Evolutionary conservation across 2,888 invertebrate species (phyloP), one percentile per base, ranked within the genome.

Genomic region (Acronicta aceris): DNA sequence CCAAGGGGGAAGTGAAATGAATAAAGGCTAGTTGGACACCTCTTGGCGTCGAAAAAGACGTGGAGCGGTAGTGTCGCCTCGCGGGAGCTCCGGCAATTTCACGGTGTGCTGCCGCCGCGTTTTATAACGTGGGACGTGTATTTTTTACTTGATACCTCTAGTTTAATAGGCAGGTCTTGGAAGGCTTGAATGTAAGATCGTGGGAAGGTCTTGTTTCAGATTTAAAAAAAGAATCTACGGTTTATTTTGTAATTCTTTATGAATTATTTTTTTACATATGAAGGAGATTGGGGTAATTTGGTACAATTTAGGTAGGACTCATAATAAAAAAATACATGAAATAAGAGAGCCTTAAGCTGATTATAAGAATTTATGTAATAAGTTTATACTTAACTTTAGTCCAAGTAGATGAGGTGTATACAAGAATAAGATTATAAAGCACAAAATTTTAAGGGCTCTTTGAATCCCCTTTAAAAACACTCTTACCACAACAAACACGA

Each of bases 1-100:
- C 74, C 36, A 21, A 65, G 58, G 81, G 52, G 53, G 66, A 59
- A 62, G 65, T 54, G 76, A 78, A 76, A 82, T 78, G 79, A 82
- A 81, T 81, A 81, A 82, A 78, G 75, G 81, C 68, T 70, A 70
- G 61, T 64, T 65, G 69, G 76, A 74, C 73, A 73, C 72, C 75
- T 66, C 76, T 76, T 67, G 71, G 70, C 71, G 70, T 71, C 69
- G 68, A 68, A 76, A 75, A 71, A 74, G 70, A 72, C 71, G 65
- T 69, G 74, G 74, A 65, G 62, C 70, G 72, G 78, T 76, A 61
- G 64, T 64, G 52, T 57, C 65, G 64, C 68, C 79, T 66, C 72
- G 38, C 41, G 76, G 75, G 74, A 68, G 48, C 54, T 51, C 54
- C 66, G 59, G 80, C 82, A 84, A 84, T 84, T 84, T 84, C 83